These are phyloP conservation scores for Furnarius figulus DNA, from an alignment of 2,113 vertebrate species.

Conservation along the genomic window DNA sequence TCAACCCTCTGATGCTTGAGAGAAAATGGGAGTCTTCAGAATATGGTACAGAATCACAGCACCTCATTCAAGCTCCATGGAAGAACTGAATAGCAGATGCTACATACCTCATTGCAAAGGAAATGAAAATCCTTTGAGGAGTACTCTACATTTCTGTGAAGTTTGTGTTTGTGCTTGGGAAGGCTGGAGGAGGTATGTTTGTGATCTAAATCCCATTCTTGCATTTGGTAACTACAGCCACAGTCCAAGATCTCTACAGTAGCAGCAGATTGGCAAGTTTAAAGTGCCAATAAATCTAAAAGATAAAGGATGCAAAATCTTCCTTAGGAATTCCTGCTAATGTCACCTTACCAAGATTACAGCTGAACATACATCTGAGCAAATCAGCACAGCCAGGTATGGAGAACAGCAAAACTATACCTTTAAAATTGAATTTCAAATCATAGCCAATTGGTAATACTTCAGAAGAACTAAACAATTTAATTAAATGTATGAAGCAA, in stretches of 20 bases:
- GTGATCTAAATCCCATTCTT: neutral
- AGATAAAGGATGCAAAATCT: neutral
- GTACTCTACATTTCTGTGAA: neutral
- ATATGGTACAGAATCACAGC: neutral
- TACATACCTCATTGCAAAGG: neutral
- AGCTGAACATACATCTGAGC: neutral
- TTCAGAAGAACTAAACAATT: neutral
- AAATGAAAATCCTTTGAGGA: neutral
- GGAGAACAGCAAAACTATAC: neutral
- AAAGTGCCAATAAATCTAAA: neutral
- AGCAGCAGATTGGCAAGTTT: neutral
- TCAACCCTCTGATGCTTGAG: neutral
- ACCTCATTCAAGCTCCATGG: neutral
- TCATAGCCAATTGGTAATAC: neutral
- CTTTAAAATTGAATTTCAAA: neutral
- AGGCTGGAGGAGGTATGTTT: neutral
- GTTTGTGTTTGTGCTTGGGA: neutral
- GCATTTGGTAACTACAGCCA: neutral
- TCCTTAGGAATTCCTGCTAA: neutral
- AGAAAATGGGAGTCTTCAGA: neutral
- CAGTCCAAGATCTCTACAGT: neutral
- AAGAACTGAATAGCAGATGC: neutral
- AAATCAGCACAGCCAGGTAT: neutral
- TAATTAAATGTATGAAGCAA: neutral
- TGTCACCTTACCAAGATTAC: neutral